Base-by-base conservation (phyloP, 2,888 invertebrate species). In the Chromoteleia sp. region DNA sequence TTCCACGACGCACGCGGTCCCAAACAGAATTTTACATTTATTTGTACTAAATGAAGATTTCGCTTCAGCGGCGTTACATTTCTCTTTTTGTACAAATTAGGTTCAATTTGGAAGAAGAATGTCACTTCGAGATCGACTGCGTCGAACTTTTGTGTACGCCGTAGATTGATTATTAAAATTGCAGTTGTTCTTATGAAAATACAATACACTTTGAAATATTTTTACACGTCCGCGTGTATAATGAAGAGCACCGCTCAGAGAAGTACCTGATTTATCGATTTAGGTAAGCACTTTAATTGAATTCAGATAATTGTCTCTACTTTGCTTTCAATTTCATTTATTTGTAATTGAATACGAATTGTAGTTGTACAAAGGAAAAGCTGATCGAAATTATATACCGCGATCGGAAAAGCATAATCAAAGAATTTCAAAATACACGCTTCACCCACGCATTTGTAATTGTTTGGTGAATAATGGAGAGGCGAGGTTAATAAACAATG, bases 51-150 rank as follows among this genome's bases (percentile, higher is more conserved):
- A 59, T 12, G 14, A 59, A 43, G 14, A 41, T 41, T 30, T 61
- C 17, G 29, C 17, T 56, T 19, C 15, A 33, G n/a, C 48, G 41
- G 10, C 1, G n/a, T 39, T 41, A 5, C 12, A n/a, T 12, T 21
- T 10, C 50, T 25, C n/a, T 39, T 45, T 68, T 43, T 30, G 15
- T 58, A 50, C 39, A 59, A 25, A 48, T 59, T 4, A 48, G 19
- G 0, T 25, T 52, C 0, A 21, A 17, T 48, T 36, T 41, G 48
- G 48, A 33, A 50, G 17, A 68, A 45, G 56, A 21, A 43, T 39
- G 45, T 15, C 33, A 29, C 15, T 45, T 63, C 45, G 74, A 54
- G 65, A 65, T 48, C 65, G 45, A 56, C 43, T 74, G 56, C 54
- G 63, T 45, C 56, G 30, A 36, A 33, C 15, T 30, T 36, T 33